Base-by-base conservation (phyloP, 2,888 invertebrate genomes). In the Thymelicus acteon region DNA sequence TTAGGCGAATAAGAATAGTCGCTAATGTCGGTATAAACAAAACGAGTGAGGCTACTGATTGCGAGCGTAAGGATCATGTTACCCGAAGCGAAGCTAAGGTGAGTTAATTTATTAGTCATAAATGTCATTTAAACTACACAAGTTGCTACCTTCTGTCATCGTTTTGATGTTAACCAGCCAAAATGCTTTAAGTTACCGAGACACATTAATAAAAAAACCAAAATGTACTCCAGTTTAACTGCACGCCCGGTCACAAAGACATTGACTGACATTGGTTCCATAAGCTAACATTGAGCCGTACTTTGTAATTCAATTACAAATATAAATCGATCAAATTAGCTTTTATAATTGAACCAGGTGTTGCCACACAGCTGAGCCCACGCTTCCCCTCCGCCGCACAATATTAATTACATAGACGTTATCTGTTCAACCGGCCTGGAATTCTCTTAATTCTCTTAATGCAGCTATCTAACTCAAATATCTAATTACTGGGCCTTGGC, bases 401-500 rank as follows among this genome's bases (percentile, higher is more conserved):
- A 76, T 78, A 85, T 85, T 84, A 84, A 86, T 84, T 84, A 79
- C 76, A 78, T 67, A 73, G 81, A 82, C 81, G 79, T 83, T 88
- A 88, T 87, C 86, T 85, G 80, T 75, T 79, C 75, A 78, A 82
- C 80, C 80, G 77, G 79, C 78, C 58, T 74, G 82, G 84, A 86
- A 88, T 89, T 87, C 86, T 88, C 84, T 87, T 90, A 87, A 88
- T 88, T 89, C 83, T 85, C 82, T 82, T 83, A 83, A 82, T 77
- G 77, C 80, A 78, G 82, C 82, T 89, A 93, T 92, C 92, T 88
- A 82, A 87, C 82, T 79, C 82, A 87, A 88, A 89, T 92, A 92
- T 92, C 92, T 91, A 83, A 89, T 92, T 91, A 88, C 90, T 84
- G 87, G 86, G 90, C 93, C 93, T 93, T 93, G 93, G 91, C 92